Evolutionary conservation across 2,797 vertebrate genomes (phyloP).

Genomic region (Danio choprae): DNA sequence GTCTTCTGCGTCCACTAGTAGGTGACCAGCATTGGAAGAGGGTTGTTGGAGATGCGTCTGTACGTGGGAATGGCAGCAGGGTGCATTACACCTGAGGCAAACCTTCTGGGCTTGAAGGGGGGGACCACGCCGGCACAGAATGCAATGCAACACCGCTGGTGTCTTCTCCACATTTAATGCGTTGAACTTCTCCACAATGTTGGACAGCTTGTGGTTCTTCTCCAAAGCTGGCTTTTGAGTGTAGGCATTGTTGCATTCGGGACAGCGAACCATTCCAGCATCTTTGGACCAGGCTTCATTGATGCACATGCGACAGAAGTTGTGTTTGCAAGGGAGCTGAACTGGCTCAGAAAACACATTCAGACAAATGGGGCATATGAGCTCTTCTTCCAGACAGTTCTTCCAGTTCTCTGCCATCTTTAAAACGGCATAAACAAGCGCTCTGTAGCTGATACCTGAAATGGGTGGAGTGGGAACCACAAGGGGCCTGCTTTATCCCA

Average conservation of each 20-base stretch:
- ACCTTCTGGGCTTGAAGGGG: constrained; percentile 96
- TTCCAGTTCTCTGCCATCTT: constrained; percentile 99
- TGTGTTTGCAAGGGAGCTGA: constrained; percentile 99
- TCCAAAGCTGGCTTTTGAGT: constrained; percentile 96
- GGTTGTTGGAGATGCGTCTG: constrained; percentile 99
- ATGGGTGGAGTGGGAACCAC: constrained; percentile 23
- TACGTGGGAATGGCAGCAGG: constrained; percentile 98
- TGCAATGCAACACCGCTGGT: constrained; percentile 88
- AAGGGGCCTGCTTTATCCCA: constrained; percentile 24
- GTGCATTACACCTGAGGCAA: constrained; percentile 96
- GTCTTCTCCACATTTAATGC: constrained; percentile 88
- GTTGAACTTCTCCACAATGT: constrained; percentile 99
- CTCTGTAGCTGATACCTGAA: constrained; percentile 13
- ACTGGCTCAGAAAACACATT: constrained; percentile 99
- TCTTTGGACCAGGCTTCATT: constrained; percentile 99
- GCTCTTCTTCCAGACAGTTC: constrained; percentile 99
- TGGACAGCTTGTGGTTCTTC: constrained; percentile 99
- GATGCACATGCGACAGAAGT: constrained; percentile 99
- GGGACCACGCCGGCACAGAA: constrained; percentile 95
- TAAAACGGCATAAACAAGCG: constrained; percentile 34
- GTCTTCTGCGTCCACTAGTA: constrained; percentile 96
- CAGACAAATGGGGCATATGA: constrained; percentile 98
- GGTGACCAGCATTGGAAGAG: constrained; percentile 95
- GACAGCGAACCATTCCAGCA: constrained; percentile 92
- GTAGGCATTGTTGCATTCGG: constrained; percentile 98